Evolutionary conservation across 1,140 invertebrate species (phyloP).

Genomic region (Leucophenga varia): DNA sequence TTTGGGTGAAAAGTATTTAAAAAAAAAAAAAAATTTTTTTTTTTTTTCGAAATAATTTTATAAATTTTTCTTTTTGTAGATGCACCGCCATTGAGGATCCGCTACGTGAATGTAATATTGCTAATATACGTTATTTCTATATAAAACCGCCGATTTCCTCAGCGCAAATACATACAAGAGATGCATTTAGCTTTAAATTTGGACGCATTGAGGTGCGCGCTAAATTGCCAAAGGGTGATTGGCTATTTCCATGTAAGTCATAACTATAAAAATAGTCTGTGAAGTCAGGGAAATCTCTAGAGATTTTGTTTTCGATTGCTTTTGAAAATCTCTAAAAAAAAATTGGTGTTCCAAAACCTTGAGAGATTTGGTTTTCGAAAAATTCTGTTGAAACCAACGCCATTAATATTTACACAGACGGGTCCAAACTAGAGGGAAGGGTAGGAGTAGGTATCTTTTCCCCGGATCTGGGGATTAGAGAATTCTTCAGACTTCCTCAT

Average conservation of each 20-base stretch:
- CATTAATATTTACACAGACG: no score
- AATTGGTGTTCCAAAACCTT: no score
- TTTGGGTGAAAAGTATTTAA: no score
- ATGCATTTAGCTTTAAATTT: slow-evolving; percentile 69
- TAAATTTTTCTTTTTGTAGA: slow-evolving; percentile 42
- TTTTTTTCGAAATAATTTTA: not conserved
- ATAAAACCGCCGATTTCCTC: slow-evolving; percentile 68
- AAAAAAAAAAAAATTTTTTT: not conserved
- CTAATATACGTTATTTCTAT: no score
- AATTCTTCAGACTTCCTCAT: no score
- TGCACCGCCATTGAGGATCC: slow-evolving; percentile 61
- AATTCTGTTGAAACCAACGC: not conserved
- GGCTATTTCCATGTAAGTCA: slow-evolving; percentile 69
- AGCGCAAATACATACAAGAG: slow-evolving; percentile 67
- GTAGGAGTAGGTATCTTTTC: no score
- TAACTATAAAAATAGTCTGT: no score
- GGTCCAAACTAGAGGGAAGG: no score
- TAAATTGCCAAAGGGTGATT: slow-evolving; percentile 74
- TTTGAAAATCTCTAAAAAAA: not conserved
- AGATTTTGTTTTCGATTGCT: slow-evolving; percentile 34
- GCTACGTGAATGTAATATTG: slow-evolving; percentile 58
- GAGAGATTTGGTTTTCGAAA: not conserved
- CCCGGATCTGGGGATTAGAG: no score
- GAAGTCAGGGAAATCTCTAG: no score
- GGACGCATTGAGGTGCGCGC: slow-evolving; percentile 75